These are phyloP conservation scores for Calidris pugnax DNA, from an alignment of 2,113 vertebrate species.

Conservation along the genomic window DNA sequence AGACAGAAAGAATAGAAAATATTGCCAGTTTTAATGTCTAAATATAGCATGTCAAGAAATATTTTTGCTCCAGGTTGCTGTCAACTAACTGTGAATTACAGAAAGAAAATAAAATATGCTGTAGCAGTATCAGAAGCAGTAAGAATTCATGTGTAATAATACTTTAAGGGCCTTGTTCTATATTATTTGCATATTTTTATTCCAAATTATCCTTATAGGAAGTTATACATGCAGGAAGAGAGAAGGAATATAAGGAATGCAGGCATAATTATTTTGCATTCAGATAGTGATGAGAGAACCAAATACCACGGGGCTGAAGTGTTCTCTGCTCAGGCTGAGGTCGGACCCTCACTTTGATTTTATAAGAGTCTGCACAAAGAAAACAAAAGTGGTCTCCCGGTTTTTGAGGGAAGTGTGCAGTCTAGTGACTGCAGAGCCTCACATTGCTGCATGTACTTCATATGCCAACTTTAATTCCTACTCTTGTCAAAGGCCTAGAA, in stretches of 20 bases:
- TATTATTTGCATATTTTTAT: background rate
- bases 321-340: background rate
- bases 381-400: background rate
- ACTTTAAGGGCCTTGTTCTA: background rate
- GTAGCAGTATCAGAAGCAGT: background rate
- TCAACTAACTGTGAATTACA: background rate
- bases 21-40: background rate
- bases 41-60: background rate
- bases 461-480: background rate
- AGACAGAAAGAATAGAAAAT: background rate
- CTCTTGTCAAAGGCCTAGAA: background rate
- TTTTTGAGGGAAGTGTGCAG: background rate
- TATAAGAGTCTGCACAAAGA: background rate
- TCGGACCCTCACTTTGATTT: background rate
- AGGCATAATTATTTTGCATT: background rate
- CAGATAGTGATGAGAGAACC: background rate
- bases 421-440: background rate
- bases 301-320: background rate
- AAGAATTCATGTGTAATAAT: background rate
- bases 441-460: fast-evolving
- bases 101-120: background rate
- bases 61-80: background rate
- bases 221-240: background rate
- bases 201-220: background rate
- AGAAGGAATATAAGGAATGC: background rate